These are phyloP conservation scores for Leucophora obtusa DNA, from an alignment of 2,888 invertebrate species.

Conservation along the genomic window DNA sequence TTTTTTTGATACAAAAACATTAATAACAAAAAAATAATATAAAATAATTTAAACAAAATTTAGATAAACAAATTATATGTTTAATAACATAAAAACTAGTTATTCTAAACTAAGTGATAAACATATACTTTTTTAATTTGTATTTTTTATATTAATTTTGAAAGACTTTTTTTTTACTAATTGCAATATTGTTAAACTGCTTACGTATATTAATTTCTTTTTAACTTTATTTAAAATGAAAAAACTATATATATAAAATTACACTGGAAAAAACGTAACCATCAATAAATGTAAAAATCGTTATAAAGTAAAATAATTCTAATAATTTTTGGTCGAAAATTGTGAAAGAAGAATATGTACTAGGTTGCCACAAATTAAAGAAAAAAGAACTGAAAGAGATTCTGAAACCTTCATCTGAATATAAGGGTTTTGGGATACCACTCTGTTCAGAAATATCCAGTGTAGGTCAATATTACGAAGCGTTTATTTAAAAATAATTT, in stretches of 20 bases:
- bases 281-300: too few species aligned
- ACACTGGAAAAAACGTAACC: slow-evolving; percentile 29
- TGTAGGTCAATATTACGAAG: slow-evolving; percentile 27
- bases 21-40: slow-evolving; percentile 36
- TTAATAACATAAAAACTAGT: slow-evolving; percentile 44
- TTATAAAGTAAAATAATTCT: neutral
- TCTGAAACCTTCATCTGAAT: too few species aligned
- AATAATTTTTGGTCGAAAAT: neutral
- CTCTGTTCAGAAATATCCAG: neutral
- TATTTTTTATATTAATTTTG: slow-evolving; percentile 48
- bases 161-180: slow-evolving; percentile 20
- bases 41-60: slow-evolving; percentile 29
- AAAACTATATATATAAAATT: neutral
- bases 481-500: neutral
- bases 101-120: slow-evolving; percentile 47
- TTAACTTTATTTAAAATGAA: too few species aligned
- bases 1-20: slow-evolving; percentile 71
- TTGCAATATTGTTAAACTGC: slow-evolving; percentile 44
- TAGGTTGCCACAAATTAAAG: too few species aligned
- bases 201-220: slow-evolving; percentile 27
- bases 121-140: slow-evolving; percentile 25
- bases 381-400: too few species aligned
- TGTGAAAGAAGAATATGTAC: too few species aligned
- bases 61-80: slow-evolving; percentile 45
- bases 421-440: too few species aligned